phyloP scores from a whole-genome alignment of 2,888 invertebrate genomes.

The Lepetodrilus schrolli region DNA sequence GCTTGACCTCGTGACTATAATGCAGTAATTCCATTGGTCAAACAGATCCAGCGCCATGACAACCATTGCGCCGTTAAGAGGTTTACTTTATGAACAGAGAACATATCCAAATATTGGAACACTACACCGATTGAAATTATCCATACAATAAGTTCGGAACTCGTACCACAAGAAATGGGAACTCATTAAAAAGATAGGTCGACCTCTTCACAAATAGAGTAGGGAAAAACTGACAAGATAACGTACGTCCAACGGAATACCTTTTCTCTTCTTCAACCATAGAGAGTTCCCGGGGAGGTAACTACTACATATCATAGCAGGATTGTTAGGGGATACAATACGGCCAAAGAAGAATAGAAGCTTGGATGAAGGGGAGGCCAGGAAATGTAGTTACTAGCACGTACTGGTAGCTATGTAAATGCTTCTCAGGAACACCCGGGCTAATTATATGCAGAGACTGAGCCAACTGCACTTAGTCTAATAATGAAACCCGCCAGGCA shows the following conservation, averaged over 20 bases:
- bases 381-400: not conserved
- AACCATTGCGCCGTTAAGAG: constrained; percentile 13
- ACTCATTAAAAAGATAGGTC: not conserved
- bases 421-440: not conserved
- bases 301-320: not conserved
- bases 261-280: not conserved
- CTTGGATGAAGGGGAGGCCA: not conserved
- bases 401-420: not conserved
- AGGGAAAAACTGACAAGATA: no score
- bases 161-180: not conserved
- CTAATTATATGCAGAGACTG: not conserved
- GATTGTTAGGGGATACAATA: not conserved
- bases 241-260: no score
- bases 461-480: no score
- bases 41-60: not conserved
- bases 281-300: not conserved
- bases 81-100: constrained; percentile 14
- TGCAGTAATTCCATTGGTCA: not conserved
- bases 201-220: no score
- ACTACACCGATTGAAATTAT: constrained; percentile 20
- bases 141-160: not conserved
- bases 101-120: constrained; percentile 17
- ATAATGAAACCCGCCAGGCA: not conserved
- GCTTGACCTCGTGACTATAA: no score
- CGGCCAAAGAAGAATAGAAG: not conserved